A percentile compares a stretch with the other conserved stretches of the same genome.
Conservation (phyloP, 2,797 vertebrate genomes). For the Halcyon leucocephala region DNA sequence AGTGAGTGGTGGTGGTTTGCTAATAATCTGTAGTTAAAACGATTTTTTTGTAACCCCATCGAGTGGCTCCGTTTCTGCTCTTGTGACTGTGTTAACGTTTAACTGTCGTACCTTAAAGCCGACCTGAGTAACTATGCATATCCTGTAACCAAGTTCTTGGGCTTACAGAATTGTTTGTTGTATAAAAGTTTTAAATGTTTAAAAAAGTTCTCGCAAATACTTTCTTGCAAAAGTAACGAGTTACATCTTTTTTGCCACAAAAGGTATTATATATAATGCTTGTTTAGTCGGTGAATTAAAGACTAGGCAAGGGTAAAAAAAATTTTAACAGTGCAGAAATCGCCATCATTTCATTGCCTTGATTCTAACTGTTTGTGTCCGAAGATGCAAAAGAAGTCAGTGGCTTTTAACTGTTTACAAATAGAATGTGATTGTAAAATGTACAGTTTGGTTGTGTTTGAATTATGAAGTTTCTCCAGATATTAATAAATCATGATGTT, state of each 20-base stretch:
- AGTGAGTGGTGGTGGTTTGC: conserved; percentile 85
- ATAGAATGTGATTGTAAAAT: conserved; percentile 99
- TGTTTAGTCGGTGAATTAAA: conserved; percentile 77
- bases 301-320: conserved; percentile 83
- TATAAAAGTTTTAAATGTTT: conserved; percentile 89
- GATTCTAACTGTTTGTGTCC: conserved; percentile 95
- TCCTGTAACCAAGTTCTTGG: conserved; percentile 90
- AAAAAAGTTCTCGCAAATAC: conserved; percentile 75
- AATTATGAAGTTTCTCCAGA: conserved; percentile 93
- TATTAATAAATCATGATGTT: conserved; percentile 88
- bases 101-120: conserved; percentile 86
- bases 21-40: conserved; percentile 79
- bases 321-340: conserved; percentile 92
- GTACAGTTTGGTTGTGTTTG: conserved; percentile 91
- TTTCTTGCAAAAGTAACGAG: conserved; percentile 84
- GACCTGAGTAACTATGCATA: conserved; percentile 97
- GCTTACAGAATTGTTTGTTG: conserved; percentile 89
- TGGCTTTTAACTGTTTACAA: conserved; percentile 99
- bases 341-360: conserved; percentile 99
- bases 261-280: conserved; percentile 89
- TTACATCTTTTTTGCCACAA: conserved; percentile 85
- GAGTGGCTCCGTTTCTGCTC: conserved; percentile 84
- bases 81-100: conserved; percentile 85
- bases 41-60: conserved; percentile 79
- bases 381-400: conserved; percentile 97